These are phyloP conservation scores for Watsonalla cultraria DNA, from an alignment of 2,888 invertebrate species.

Conservation along the genomic window DNA sequence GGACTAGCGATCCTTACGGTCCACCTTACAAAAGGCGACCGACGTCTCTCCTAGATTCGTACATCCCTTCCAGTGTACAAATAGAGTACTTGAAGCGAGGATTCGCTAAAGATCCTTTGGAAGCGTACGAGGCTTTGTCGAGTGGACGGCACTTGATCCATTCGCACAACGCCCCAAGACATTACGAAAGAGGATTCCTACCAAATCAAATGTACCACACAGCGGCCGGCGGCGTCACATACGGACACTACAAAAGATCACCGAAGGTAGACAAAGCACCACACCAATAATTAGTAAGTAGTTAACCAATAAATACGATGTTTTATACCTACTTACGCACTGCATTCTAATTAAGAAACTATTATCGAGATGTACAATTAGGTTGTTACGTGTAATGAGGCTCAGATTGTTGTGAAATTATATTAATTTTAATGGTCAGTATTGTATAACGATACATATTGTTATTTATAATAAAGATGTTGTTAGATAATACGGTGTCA, in stretches of 20 bases:
- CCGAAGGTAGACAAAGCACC: conserved; percentile 47
- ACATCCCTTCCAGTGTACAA: conserved; percentile 78
- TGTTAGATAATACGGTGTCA: conserved; percentile 18
- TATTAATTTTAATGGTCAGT: conserved; percentile 39
- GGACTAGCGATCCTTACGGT: conserved; percentile 42
- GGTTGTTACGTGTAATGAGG: conserved; percentile 7
- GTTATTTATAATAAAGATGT: conserved; percentile 39
- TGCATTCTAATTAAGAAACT: not conserved
- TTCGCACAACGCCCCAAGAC: conserved; percentile 37
- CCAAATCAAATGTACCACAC: conserved; percentile 75
- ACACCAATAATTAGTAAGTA: conserved; percentile 25
- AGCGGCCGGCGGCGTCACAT: conserved; percentile 61
- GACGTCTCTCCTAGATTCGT: conserved; percentile 78
- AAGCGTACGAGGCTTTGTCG: conserved; percentile 63
- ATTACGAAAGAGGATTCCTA: conserved; percentile 66
- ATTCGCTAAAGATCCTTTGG: conserved; percentile 56
- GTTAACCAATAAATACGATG: conserved; percentile 1
- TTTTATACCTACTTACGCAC: not conserved
- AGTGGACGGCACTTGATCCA: conserved; percentile 47
- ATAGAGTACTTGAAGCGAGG: conserved; percentile 69
- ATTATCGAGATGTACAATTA: conserved; percentile 1
- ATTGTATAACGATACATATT: conserved; percentile 29
- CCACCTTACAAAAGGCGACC: conserved; percentile 54
- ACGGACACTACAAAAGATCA: conserved; percentile 65
- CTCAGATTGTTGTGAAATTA: conserved; percentile 7